phyloP scores from a whole-genome alignment of 2,888 invertebrate species.

The Tillus elongatus region DNA sequence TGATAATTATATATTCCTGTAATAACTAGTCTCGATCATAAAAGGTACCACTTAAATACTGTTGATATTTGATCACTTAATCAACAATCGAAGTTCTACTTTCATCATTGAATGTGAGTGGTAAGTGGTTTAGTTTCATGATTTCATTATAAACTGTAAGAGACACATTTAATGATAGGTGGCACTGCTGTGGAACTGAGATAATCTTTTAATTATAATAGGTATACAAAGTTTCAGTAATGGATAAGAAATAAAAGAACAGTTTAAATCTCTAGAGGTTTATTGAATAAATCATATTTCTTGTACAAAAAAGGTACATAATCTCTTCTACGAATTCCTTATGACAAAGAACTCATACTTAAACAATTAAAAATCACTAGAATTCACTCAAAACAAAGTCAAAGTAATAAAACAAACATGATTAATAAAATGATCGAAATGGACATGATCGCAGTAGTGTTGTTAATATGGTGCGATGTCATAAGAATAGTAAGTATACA shows the following conservation, averaged over 20 bases:
- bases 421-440: slow-evolving; percentile 24
- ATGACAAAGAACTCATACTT: slow-evolving; percentile 29
- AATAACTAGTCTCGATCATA: too few species aligned
- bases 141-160: too few species aligned
- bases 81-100: too few species aligned
- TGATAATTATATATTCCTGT: too few species aligned
- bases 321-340: slow-evolving; percentile 31
- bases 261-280: slow-evolving; percentile 30
- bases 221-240: too few species aligned
- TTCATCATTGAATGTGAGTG: too few species aligned
- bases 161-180: too few species aligned
- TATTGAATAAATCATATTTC: slow-evolving; percentile 31
- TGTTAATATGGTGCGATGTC: slow-evolving; percentile 34
- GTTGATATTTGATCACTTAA: too few species aligned
- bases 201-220: too few species aligned
- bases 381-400: slow-evolving; percentile 34
- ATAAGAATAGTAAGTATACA: slow-evolving; percentile 22
- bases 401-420: slow-evolving; percentile 25
- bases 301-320: slow-evolving; percentile 35
- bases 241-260: slow-evolving; percentile 8
- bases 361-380: slow-evolving; percentile 32
- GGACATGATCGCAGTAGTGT: slow-evolving; percentile 30
- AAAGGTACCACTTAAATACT: too few species aligned
- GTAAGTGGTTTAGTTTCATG: too few species aligned
- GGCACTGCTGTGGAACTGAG: too few species aligned